Evolutionary conservation across 2,797 vertebrate species (phyloP), one percentile per base, ranked within the genome.

Genomic region (Pangasius sanitwongsei): DNA sequence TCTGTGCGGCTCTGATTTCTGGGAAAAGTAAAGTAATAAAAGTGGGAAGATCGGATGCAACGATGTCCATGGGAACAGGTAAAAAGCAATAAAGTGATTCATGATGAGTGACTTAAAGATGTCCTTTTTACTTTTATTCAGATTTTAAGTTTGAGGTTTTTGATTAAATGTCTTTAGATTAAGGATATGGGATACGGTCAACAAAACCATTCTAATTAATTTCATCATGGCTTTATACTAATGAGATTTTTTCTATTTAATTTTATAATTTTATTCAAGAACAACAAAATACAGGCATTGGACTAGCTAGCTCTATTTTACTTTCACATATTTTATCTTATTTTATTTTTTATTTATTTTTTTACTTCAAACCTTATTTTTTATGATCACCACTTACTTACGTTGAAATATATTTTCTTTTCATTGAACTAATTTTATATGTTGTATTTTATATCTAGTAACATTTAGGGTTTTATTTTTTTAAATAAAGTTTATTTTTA

Each of bases 1-100:
- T 61, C 61, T 63, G 28, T 28, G 23, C 37, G 84, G 69, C 77
- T 80, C 53, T 70, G 86, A 69, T 59, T 86, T 84, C n/a, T 83
- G 65, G 82, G 89, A 91, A 87, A 85, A 83, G 59, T 37, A 90
- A 83, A 69, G 77, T 61, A 65, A 81, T 90, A 81, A 89, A 91
- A 61, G 20, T 18, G 75, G 34, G 81, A 87, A 53, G 61, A 57
- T 57, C 16, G 50, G 67, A 85, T 93, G 94, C 80, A 55, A 75
- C 31, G 89, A 69, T 85, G 85, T 87, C 70, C 74, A 48, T n/a
- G 28, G 59, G 82, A 83, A 65, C 37, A n/a, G 37, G 25, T 83
- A 63, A n/a, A 83, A 83, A 48, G 3, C 57, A 81, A 6, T 2
- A 3, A 23, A 57, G 15, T 0, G 31, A 57, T 77, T 28, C 11